Conservation (phyloP, 2,888 invertebrate genomes). For the Hyles lineata region DNA sequence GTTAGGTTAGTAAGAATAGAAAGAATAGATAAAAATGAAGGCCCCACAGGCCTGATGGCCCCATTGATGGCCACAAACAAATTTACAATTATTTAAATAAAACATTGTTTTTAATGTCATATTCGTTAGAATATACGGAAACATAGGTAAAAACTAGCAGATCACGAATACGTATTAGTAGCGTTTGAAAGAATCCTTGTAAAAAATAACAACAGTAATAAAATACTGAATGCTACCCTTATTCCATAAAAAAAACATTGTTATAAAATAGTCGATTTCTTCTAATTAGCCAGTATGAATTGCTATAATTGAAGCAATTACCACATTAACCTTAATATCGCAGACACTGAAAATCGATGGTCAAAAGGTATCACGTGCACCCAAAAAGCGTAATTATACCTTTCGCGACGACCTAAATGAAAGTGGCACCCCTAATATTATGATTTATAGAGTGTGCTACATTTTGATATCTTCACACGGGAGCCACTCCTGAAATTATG, state of each 20-base stretch:
- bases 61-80: background rate
- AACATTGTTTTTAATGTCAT: too few species aligned
- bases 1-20: background rate
- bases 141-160: too few species aligned
- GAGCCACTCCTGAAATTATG: background rate
- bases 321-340: background rate
- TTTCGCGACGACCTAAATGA: background rate
- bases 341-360: background rate
- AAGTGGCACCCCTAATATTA: background rate
- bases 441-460: background rate
- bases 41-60: too few species aligned
- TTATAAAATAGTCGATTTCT: too few species aligned
- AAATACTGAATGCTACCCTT: too few species aligned
- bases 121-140: too few species aligned
- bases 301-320: background rate
- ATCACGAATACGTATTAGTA: too few species aligned
- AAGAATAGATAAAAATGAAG: background rate
- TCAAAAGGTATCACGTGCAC: background rate
- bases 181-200: too few species aligned
- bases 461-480: background rate
- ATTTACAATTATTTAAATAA: too few species aligned
- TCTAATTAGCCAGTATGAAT: too few species aligned
- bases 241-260: too few species aligned
- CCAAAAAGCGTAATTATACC: background rate
- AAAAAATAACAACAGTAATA: too few species aligned